Evolutionary conservation across 2,888 invertebrate species (phyloP).

Genomic region (Hydriomena furcata): DNA sequence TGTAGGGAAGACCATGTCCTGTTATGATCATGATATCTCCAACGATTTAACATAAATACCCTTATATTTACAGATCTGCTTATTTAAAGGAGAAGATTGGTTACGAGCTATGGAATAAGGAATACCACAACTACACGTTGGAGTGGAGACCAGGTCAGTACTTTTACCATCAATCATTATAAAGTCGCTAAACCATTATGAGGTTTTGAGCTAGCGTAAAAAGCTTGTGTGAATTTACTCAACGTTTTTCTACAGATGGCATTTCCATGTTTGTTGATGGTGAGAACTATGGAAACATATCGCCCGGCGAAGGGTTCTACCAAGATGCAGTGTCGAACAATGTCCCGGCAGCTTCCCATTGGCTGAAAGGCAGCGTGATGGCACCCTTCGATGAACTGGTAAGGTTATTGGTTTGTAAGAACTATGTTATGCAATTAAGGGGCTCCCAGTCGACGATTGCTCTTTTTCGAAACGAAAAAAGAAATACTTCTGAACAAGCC

Average conservation of each 20-base stretch:
- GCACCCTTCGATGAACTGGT: constrained; percentile 91
- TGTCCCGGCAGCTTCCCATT: constrained; percentile 71
- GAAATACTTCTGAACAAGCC: too few relatives aligned
- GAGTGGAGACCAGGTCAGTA: constrained; percentile 85
- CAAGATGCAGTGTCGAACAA: constrained; percentile 52
- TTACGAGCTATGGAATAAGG: constrained; percentile 77
- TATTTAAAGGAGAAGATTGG: constrained; percentile 60
- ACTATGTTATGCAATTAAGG: not conserved
- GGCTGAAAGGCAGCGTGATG: constrained; percentile 83
- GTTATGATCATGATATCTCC: too few relatives aligned
- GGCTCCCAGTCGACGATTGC: too few relatives aligned
- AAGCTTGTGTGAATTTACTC: too few relatives aligned
- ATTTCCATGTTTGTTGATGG: constrained; percentile 81
- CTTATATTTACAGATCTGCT: constrained; percentile 43
- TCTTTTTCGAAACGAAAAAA: too few relatives aligned
- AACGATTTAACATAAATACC: too few relatives aligned
- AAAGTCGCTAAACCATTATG: too few relatives aligned
- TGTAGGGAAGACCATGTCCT: too few relatives aligned
- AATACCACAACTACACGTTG: constrained; percentile 87
- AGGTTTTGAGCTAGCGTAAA: too few relatives aligned
- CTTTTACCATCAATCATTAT: too few relatives aligned
- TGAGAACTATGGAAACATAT: constrained; percentile 77
- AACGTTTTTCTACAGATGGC: constrained; percentile 53
- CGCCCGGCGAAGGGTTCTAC: constrained; percentile 59
- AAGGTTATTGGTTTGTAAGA: constrained; percentile 24